A percentile compares a stretch with the other conserved stretches of the same genome.
Evolutionary conservation across 2,113 vertebrate genomes (phyloP).

Genomic region (Hystrix cristata): DNA sequence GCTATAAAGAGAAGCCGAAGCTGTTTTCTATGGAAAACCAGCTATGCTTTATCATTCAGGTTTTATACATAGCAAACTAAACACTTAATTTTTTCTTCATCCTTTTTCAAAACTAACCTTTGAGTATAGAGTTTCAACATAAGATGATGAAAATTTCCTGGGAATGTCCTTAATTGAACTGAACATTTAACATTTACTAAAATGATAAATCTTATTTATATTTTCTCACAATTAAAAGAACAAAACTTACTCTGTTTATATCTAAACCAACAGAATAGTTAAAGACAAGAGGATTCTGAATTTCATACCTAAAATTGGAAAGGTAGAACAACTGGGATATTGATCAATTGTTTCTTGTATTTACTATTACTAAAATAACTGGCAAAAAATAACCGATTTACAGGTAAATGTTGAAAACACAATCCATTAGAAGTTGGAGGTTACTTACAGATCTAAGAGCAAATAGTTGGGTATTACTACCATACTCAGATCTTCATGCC

Average conservation of each 20-base stretch:
- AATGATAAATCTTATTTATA: neutral
- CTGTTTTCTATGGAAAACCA: neutral
- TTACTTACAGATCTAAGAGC: neutral
- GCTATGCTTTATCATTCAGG: neutral
- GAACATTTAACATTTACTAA: neutral
- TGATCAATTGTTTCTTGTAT: neutral
- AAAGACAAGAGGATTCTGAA: neutral
- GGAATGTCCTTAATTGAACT: neutral
- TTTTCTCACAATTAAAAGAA: neutral
- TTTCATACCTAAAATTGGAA: neutral
- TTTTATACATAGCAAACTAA: neutral
- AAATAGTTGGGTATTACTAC: neutral
- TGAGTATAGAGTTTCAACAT: neutral
- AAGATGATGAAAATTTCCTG: neutral
- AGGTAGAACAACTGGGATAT: neutral
- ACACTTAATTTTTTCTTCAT: neutral
- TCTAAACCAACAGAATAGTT: neutral
- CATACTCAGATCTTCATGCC: neutral
- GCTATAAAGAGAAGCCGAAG: neutral
- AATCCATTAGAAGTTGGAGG: neutral
- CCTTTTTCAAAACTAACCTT: neutral
- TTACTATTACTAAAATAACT: neutral
- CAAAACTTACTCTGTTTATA: neutral
- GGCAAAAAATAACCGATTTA: neutral
- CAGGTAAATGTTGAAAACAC: neutral